Evolutionary conservation across 2,797 vertebrate species (phyloP).

Genomic region (Rhodeus uyekii): DNA sequence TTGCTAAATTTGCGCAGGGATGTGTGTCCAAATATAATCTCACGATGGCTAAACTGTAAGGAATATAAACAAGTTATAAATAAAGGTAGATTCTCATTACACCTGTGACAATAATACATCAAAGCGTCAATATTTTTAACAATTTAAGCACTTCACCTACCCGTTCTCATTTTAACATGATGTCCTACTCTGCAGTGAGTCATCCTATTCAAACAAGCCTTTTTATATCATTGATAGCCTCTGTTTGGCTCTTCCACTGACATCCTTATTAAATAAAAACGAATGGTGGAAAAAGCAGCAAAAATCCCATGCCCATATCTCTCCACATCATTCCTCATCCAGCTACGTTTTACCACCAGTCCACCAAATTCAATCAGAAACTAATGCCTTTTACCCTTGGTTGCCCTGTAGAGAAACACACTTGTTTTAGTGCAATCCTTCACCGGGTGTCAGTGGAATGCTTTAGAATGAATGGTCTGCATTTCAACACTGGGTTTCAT

Average conservation of each 20-base stretch:
- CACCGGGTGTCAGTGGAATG: slow-evolving; percentile 56
- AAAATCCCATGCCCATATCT: slow-evolving; percentile 32
- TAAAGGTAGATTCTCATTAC: background rate
- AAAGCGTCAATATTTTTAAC: background rate
- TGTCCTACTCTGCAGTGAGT: background rate
- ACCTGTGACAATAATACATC: background rate
- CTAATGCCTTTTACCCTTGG: slow-evolving; percentile 61
- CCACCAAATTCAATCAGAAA: slow-evolving; percentile 58
- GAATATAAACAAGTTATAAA: background rate
- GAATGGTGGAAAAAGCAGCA: slow-evolving; percentile 18
- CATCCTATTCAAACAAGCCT: slow-evolving; percentile 4
- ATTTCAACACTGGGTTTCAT: slow-evolving; percentile 59
- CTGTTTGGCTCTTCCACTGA: slow-evolving; percentile 8
- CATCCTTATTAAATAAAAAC: slow-evolving; percentile 40
- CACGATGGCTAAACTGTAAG: background rate
- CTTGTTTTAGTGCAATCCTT: slow-evolving; percentile 59
- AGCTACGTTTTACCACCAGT: slow-evolving; percentile 47
- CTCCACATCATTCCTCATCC: slow-evolving; percentile 48
- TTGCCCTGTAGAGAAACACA: slow-evolving; percentile 57
- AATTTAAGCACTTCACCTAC: background rate
- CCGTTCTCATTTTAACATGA: background rate
- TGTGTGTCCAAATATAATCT: background rate
- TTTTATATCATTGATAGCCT: slow-evolving; percentile 26
- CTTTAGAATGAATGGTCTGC: slow-evolving; percentile 58
- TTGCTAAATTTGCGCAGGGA: background rate